Evolutionary conservation across 2,888 invertebrate species (phyloP).

Genomic region (Scaptomyza reducta): DNA sequence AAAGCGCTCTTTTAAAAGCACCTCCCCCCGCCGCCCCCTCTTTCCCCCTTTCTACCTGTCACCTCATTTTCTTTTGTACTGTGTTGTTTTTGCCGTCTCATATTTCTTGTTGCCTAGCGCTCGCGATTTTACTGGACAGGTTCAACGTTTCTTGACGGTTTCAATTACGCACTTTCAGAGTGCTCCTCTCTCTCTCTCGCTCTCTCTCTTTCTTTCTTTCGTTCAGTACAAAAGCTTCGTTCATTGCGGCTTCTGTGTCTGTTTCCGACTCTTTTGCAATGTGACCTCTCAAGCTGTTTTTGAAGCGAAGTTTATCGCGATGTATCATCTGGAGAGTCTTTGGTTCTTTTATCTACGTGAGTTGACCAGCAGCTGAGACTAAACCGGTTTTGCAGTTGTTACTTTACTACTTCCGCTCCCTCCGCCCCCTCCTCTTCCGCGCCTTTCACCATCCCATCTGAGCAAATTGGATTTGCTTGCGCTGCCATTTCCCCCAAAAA

Average conservation of each 20-base stretch:
- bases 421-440: neutral
- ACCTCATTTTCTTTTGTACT: neutral
- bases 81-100: constrained; percentile 38
- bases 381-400: constrained; percentile 44
- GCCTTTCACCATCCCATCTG: constrained; percentile 30
- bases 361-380: constrained; percentile 25
- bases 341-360: constrained; percentile 47
- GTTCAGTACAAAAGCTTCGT: constrained; percentile 29
- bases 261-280: neutral
- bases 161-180: constrained; percentile 26
- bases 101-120: constrained; percentile 29
- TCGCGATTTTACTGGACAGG: constrained; percentile 42
- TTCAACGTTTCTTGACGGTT: constrained; percentile 39
- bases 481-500: constrained; percentile 43
- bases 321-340: constrained; percentile 35
- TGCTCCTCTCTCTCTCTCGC: neutral
- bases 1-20: neutral
- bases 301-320: constrained; percentile 9
- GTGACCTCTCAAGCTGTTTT: constrained; percentile 20
- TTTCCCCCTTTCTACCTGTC: constrained; percentile 17
- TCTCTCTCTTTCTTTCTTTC: constrained; percentile 21
- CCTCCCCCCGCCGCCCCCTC: neutral
- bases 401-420: constrained; percentile 1
- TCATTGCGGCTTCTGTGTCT: constrained; percentile 5
- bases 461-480: constrained; percentile 58